Base-by-base conservation (phyloP, 2,888 invertebrate genomes). In the Mechanitis mazaeus region DNA sequence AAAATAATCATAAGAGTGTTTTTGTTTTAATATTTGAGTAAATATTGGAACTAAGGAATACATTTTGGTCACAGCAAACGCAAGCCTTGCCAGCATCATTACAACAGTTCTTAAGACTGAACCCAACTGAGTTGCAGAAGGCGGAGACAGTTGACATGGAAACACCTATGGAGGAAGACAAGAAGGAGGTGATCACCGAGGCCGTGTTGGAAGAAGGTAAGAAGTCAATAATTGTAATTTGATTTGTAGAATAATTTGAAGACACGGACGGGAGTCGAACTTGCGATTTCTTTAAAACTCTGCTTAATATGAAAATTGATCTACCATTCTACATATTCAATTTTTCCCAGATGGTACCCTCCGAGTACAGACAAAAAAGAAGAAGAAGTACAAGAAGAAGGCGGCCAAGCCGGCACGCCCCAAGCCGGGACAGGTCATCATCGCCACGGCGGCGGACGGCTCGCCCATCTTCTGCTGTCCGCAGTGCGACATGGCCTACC, bases 381-480 rank as follows among this genome's bases (percentile, higher is more conserved):
- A 95, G 89, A 94, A 95, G 87, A 94, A 94, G 74, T 94, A 94
- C 82, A 95, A 95, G 91, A 95, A 95, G 85, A 95, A 95, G 80
- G 93, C 94, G 0, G 93, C 94, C 2, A 94, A 94, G 77, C 94
- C 95, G 0, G 93, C 94, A 75, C 92, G 93, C 69, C 95, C 95
- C n/a, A 94, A 94, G 84, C 95, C 95, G 1, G 95, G 95, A 0
- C 94, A 94, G 79, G 94, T 95, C 20, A 92, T 94, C 70, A 95
- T 95, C 62, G 93, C 95, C 0, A 93, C 93, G 0, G 94, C 94
- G 0, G 79, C 94, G 0, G 95, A 95, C 75, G 95, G 95, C 20
- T 93, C 94, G 0, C 92, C 93, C 0, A 83, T 95, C 33, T 95
- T 92, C 85, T 95, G 95, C 81, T 95, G 95, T 77, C 95, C 95